Conservation (phyloP, 1,140 invertebrate species). For the Dendrolimus kikuchii region DNA sequence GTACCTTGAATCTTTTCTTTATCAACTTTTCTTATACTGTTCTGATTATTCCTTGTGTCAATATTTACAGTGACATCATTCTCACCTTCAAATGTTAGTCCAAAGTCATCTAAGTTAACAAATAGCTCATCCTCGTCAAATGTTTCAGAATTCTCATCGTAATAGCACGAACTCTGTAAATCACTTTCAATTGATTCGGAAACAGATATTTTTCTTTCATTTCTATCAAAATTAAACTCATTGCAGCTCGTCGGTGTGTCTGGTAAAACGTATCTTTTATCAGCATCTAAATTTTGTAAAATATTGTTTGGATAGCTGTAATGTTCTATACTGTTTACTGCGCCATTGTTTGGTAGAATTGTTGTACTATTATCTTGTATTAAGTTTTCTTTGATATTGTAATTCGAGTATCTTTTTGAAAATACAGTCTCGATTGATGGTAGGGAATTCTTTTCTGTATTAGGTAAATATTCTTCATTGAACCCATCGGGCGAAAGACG, state of each 20-base stretch:
- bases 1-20: constrained; percentile 54
- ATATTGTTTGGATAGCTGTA: constrained; percentile 67
- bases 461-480: constrained; percentile 49
- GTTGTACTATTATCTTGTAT: constrained; percentile 25
- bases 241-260: constrained; percentile 60
- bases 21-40: constrained; percentile 22
- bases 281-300: constrained; percentile 46
- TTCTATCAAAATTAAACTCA: constrained; percentile 56
- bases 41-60: constrained; percentile 16
- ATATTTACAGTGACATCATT: constrained; percentile 14
- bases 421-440: constrained; percentile 69
- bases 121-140: constrained; percentile 63
- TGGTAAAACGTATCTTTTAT: constrained; percentile 48
- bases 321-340: constrained; percentile 55
- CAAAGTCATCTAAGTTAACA: constrained; percentile 61
- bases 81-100: constrained; percentile 45
- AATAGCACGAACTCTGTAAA: constrained; percentile 51
- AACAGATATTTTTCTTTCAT: constrained; percentile 48
- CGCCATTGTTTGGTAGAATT: constrained; percentile 19
- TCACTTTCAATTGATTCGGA: constrained; percentile 61
- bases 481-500: constrained; percentile 48
- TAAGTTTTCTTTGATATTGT: constrained; percentile 37
- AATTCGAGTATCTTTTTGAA: constrained; percentile 61
- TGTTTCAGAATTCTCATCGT: constrained; percentile 59
- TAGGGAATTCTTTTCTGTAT: constrained; percentile 44